Evolutionary conservation across 2,888 invertebrate species (phyloP), one percentile per base, ranked within the genome.

Genomic region (Rotaria sp.): DNA sequence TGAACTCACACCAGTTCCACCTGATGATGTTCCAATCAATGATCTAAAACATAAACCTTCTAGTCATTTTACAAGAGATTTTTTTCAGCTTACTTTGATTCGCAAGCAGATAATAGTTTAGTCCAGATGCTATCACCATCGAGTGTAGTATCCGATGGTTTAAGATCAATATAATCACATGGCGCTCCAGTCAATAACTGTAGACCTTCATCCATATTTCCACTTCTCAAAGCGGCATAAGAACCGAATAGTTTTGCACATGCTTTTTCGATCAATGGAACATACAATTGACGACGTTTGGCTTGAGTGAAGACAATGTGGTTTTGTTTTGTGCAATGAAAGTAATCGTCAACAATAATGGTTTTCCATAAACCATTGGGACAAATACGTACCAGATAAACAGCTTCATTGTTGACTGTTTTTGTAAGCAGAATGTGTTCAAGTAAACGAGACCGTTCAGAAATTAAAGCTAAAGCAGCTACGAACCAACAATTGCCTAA

Each of bases 331-430:
- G 97, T 96, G 92, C 97, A 97, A 0, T 99, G 99, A 89, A 99
- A 93, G 88, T 96, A 93, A 92, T 99, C 98, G 90, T 99, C 98
- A 0, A 99, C 95, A 24, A 97, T 93, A 52, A 98, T 95, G 0
- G 96, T 96, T 74, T 94, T 95, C 98, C 98, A 98, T 88, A 95
- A 94, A 7, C 99, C 99, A 90, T 99, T 97, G 91, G 97, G 96
- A 91, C 97, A 99, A 87, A 99, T 93, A 13, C 90, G 88, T 26
- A 91, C 90, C 88, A 92, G 92, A 89, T 93, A 93, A 18, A 92
- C 92, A 11, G 93, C 93, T 52, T 86, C 75, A 35, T 55, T 55
- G 48, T 84, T 84, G 10, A 84, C 45, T 38, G 85, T 80, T 85
- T 85, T 85, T 45, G 85, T 86, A 15, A 86, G 59, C 7, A 86